Evolutionary conservation across 2,888 invertebrate species (phyloP), one percentile per base, ranked within the genome.

Genomic region (Tetragnatha montana): DNA sequence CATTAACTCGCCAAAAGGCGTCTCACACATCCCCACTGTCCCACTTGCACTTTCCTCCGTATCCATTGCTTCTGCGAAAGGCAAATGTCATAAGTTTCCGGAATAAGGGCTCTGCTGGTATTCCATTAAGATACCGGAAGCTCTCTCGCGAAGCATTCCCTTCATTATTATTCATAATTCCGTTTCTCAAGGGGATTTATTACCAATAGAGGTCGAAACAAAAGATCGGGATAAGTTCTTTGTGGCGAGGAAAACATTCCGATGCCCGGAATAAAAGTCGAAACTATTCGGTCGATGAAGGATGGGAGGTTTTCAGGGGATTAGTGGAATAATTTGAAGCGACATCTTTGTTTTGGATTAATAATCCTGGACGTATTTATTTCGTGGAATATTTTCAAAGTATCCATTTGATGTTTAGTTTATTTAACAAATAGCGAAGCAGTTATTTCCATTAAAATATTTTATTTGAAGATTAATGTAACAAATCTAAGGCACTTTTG

Each of bases 141-240:
- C 75, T 35, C 83, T 84, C 75, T 69, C 76, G 76, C 75, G 69
- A 84, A 68, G 69, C 83, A 76, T 76, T 68, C 17, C 6, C 12
- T 49, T 75, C 76, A 84, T 84, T 84, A 84, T 75, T 84, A 84
- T 84, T 84, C 83, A 83, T 83, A 83, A 75, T 83, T 83, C 76
- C 50, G 51, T 82, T 49, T 68, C 75, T 49, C 68, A 8, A 14
- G 83, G 49, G 73, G 12, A 12, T 69, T 35, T 60, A 21, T 47
- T n/a, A 35, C 21, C 21, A 22, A 51, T 21, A 17, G 8, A 21
- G 21, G 7, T 76, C 21, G 69, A 84, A 76, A 84, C 83, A 84
- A 84, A 83, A 84, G 75, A 19, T 7, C 51, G 21, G 49, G 75
- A 84, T 76, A 50, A 68, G 47, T 84, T 76, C 76, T 84, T 84